Percentiles rank a stretch among this genome's conserved stretches.
These are phyloP conservation scores for Acropora yongei DNA, from an alignment of 64 coral and sea anemone genomes.

Conservation along the genomic window DNA sequence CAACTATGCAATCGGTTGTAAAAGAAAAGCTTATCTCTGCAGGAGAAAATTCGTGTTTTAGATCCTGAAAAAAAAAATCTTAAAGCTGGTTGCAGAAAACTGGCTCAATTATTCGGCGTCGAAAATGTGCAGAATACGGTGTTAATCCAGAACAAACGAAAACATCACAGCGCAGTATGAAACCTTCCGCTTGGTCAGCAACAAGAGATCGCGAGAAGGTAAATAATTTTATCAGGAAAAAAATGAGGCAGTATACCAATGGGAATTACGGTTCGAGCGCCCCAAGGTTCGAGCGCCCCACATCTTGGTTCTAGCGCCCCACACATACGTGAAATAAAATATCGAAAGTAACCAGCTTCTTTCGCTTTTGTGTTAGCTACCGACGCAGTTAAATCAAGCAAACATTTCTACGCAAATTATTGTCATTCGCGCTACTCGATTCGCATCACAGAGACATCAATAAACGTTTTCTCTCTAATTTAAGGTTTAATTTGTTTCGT, in stretches of 20 bases:
- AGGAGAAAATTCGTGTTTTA: conserved; percentile 61
- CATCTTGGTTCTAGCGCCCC: too few relatives aligned
- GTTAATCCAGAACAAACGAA: conserved; percentile 61
- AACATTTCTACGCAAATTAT: too few relatives aligned
- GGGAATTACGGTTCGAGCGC: neutral
- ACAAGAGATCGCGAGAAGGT: conserved; percentile 55
- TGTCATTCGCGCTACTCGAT: too few relatives aligned
- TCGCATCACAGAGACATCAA: too few relatives aligned
- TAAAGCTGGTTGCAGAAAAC: conserved; percentile 47
- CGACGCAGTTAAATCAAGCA: too few relatives aligned
- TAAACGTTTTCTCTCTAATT: too few relatives aligned
- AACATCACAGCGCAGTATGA: conserved; percentile 52
- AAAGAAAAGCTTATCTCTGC: conserved; percentile 53
- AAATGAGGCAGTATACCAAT: conserved; percentile 63
- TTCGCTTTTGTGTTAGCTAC: too few relatives aligned
- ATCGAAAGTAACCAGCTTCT: too few relatives aligned
- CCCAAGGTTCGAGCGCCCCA: too few relatives aligned
- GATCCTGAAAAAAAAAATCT: conserved; percentile 65
- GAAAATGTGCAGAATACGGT: conserved; percentile 37
- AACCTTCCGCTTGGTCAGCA: conserved; percentile 32
- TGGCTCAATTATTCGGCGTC: conserved; percentile 26
- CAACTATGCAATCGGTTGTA: conserved; percentile 21
- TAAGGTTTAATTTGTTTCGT: too few relatives aligned
- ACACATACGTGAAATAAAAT: too few relatives aligned
- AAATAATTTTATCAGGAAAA: conserved; percentile 49